phyloP scores from a whole-genome alignment of 2,888 invertebrate species.

The Caenorhabditis wallacei region DNA sequence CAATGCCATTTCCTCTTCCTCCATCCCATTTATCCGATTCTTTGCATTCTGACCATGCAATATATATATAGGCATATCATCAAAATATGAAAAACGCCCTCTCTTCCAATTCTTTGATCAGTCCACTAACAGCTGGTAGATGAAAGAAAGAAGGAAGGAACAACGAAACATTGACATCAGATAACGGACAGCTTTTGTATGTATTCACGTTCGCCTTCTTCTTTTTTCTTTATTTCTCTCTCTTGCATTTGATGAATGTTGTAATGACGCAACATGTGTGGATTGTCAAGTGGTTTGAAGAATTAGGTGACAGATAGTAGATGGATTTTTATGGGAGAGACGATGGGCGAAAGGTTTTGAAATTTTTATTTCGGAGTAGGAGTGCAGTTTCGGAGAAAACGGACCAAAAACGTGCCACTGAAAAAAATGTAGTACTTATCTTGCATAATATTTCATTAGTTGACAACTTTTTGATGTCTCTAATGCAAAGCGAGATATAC shows the following conservation, averaged over 20 bases:
- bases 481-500: too few relatives aligned
- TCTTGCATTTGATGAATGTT: background rate
- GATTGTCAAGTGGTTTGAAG: background rate
- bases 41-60: slow-evolving; percentile 9
- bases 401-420: too few relatives aligned
- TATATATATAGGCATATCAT: background rate
- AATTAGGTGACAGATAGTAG: background rate
- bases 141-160: background rate
- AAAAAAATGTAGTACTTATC: too few relatives aligned
- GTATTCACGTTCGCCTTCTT: background rate
- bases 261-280: background rate
- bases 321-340: background rate
- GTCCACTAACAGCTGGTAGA: background rate
- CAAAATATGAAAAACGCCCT: slow-evolving; percentile 2
- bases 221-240: background rate
- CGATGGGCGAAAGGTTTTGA: background rate
- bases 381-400: too few relatives aligned
- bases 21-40: slow-evolving; percentile 4
- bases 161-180: slow-evolving; percentile 29
- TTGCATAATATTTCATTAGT: too few relatives aligned
- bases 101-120: slow-evolving; percentile 33
- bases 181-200: slow-evolving; percentile 3
- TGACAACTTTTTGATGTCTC: too few relatives aligned
- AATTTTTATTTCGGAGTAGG: too few relatives aligned
- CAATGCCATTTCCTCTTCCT: too few relatives aligned